These are phyloP conservation scores for Parapsyche elsis DNA, from an alignment of 1,140 invertebrate species.

Conservation along the genomic window DNA sequence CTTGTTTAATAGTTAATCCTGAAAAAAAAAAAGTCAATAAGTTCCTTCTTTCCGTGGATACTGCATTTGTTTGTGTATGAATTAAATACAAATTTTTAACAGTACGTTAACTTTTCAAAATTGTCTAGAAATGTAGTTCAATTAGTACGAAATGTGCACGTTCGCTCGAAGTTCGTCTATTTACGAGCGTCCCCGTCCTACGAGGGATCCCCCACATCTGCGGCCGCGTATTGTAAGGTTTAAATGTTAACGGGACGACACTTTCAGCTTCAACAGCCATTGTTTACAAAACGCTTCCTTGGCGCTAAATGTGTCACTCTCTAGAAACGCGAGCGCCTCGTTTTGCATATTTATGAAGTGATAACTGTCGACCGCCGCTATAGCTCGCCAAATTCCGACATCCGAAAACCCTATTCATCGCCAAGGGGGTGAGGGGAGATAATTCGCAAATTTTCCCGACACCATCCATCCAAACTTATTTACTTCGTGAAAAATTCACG, in stretches of 20 bases:
- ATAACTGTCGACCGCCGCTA: constrained; percentile 21
- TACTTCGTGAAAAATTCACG: not conserved
- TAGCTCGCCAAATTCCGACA: not conserved
- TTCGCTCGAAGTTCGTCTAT: too few species aligned
- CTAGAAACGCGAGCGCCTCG: constrained; percentile 1
- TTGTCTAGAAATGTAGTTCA: not conserved
- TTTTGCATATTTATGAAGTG: constrained; percentile 41
- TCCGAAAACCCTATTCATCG: not conserved
- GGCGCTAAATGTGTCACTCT: constrained; percentile 5
- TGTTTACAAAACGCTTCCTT: constrained; percentile 5
- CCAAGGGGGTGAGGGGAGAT: not conserved
- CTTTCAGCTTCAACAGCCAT: not conserved
- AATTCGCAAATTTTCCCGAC: not conserved
- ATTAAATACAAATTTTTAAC: too few species aligned
- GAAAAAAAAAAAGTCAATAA: too few species aligned
- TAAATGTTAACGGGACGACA: not conserved
- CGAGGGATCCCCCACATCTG: not conserved
- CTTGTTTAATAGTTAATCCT: too few species aligned
- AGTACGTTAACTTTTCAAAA: too few species aligned
- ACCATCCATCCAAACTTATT: not conserved
- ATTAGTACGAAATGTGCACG: not conserved
- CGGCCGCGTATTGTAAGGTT: not conserved
- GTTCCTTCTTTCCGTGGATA: too few species aligned
- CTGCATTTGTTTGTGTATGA: too few species aligned
- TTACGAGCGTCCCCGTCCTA: too few species aligned